Evolutionary conservation across 2,888 invertebrate species (phyloP), one percentile per base, ranked within the genome.

Genomic region (Nemotelus pantherinus): DNA sequence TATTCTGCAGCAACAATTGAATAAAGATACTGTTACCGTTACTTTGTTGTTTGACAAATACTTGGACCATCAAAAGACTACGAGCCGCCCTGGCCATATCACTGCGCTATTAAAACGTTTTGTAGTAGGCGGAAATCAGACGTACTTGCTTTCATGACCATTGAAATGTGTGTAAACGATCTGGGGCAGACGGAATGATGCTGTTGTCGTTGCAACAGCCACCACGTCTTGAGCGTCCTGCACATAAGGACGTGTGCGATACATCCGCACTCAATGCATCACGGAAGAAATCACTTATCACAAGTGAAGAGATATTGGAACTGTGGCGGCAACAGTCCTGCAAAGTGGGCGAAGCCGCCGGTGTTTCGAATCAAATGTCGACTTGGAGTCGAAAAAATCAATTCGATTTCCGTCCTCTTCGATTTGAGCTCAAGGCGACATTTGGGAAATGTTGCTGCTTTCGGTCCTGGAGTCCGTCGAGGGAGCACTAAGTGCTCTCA

Each of bases 261-360:
- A 72, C 45, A 74, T 74, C 74, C 74, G 74, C 50, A 60, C 74
- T 50, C 60, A 74, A 74, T 74, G 74, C 74, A 74, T 48, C 60
- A 74, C 74, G 74, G 74, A 74, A 74, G 74, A 74, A 74, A 74
- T 74, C 74, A 74, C 74, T 74, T 74, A 74, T 50, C 60, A 50
- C 41, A 48, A 74, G 74, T 60, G 48, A 74, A 74, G 57, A 63
- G 63, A 74, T 74, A 74, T 48, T 63, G 44, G 63, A 41, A 25
- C n/a, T 9, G 44, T 45, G 72, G 39, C 63, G 47, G 55, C 70
- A 41, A 55, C 43, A 53, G 70, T 70, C 70, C 70, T 70, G 70
- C 53, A 70, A 70, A 70, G 53, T 53, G 53, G 5, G 50, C 41
- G 74, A 47, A 63, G 63, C 25, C 25, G 25, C 25, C 25, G 25